Conservation (phyloP, 1,140 invertebrate genomes). For the Spodoptera frugiperda region DNA sequence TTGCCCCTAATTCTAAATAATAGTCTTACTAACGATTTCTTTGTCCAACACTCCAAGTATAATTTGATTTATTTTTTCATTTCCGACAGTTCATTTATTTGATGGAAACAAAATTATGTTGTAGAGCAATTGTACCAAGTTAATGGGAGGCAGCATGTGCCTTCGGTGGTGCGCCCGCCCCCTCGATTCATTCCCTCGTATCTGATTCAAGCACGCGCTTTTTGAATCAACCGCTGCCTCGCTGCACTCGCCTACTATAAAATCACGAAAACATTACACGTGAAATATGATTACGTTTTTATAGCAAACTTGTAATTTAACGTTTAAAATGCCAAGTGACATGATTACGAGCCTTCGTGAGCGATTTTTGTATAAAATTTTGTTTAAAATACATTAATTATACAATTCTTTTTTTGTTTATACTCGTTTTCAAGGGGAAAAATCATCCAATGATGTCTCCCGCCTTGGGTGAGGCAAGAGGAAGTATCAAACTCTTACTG, state of each 20-base stretch:
- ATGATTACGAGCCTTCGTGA: background rate
- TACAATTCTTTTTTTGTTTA: background rate
- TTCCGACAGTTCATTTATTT: conserved; percentile 68
- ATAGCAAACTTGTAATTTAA: conserved; percentile 1
- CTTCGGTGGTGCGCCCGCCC: conserved; percentile 53
- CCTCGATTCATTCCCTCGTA: conserved; percentile 60
- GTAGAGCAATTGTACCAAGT: conserved; percentile 60
- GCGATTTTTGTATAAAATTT: background rate
- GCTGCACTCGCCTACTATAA: conserved; percentile 55
- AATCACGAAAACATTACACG: conserved; percentile 51
- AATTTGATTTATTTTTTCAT: conserved; percentile 70
- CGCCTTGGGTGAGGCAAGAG: too few species aligned
- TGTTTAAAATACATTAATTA: background rate
- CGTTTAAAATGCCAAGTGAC: conserved; percentile 1
- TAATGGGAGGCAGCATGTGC: conserved; percentile 58
- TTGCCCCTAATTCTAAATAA: conserved; percentile 25
- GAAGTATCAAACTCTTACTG: too few species aligned
- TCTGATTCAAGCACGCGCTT: conserved; percentile 66
- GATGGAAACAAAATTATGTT: conserved; percentile 70
- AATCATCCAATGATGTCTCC: too few species aligned
- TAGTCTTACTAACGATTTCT: conserved; percentile 50
- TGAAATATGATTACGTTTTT: conserved; percentile 14
- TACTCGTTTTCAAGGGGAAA: too few species aligned
- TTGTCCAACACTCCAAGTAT: conserved; percentile 54
- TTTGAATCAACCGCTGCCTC: conserved; percentile 60